Percentiles rank a stretch among this genome's conserved stretches.
Evolutionary conservation across 1,140 invertebrate species (phyloP).

Genomic region (Penaeus chinensis): DNA sequence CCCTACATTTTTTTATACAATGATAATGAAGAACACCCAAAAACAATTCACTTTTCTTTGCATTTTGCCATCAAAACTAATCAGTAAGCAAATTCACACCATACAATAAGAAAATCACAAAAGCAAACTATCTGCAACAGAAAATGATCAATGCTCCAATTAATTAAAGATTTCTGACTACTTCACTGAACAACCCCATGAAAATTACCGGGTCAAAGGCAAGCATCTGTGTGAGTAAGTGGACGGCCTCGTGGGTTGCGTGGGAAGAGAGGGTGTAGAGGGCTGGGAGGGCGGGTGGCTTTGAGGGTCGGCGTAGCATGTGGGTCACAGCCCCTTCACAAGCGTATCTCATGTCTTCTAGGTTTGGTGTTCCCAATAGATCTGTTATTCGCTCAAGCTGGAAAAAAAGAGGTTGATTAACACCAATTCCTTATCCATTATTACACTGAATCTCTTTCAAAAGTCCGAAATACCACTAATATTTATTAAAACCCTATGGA

Average conservation of each 20-base stretch:
- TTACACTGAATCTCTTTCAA: too few relatives aligned
- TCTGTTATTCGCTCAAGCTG: slow-evolving; percentile 95
- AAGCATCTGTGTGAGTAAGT: slow-evolving; percentile 97
- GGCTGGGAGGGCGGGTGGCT: slow-evolving; percentile 88
- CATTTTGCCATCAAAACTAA: too few relatives aligned
- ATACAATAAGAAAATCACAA: too few relatives aligned
- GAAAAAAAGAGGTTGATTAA: slow-evolving; percentile 3
- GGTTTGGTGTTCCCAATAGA: slow-evolving; percentile 93
- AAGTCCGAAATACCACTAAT: too few relatives aligned
- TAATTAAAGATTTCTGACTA: too few relatives aligned
- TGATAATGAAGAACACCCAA: too few relatives aligned
- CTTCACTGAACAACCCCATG: too few relatives aligned
- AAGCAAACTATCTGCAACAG: background rate
- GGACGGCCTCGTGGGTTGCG: slow-evolving; percentile 96
- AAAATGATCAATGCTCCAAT: background rate
- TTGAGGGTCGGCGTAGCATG: slow-evolving; percentile 88
- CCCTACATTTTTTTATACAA: too few relatives aligned
- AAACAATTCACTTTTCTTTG: too few relatives aligned
- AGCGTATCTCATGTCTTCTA: slow-evolving; percentile 95
- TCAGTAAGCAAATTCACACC: too few relatives aligned
- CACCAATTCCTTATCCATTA: too few relatives aligned
- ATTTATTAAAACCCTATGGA: too few relatives aligned
- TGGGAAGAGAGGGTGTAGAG: slow-evolving; percentile 92
- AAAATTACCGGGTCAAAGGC: slow-evolving; percentile 94
- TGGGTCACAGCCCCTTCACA: slow-evolving; percentile 95